Percentiles rank a stretch among this genome's conserved stretches.
phyloP scores from a whole-genome alignment of 2,113 vertebrate genomes.

The Oxyruncus cristatus region DNA sequence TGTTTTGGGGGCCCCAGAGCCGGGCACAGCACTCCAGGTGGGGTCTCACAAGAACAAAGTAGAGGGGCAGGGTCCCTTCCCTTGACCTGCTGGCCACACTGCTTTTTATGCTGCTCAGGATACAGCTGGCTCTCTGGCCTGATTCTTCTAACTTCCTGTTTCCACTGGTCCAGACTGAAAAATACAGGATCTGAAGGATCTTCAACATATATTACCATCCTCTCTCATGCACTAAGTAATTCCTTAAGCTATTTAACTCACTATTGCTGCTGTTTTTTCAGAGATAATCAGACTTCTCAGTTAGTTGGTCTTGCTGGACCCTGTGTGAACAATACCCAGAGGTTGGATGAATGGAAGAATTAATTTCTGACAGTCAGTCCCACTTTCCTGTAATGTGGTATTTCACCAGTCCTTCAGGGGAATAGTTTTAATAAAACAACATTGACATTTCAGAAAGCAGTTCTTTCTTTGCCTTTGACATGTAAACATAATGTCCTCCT shows the following conservation, averaged over 20 bases:
- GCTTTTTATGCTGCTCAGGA: not conserved
- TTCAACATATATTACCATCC: not conserved
- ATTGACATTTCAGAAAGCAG: not conserved
- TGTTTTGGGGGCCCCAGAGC: not conserved
- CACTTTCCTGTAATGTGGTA: not conserved
- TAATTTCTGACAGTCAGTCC: not conserved
- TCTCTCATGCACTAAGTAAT: not conserved
- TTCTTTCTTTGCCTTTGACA: not conserved
- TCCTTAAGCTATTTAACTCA: not conserved
- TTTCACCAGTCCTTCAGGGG: not conserved
- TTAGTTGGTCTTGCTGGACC: not conserved
- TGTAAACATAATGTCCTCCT: not conserved
- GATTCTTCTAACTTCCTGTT: not conserved
- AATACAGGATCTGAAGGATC: not conserved
- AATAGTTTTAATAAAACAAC: not conserved
- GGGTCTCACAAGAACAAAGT: not conserved
- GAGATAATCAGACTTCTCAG: not conserved
- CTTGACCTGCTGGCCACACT: not conserved
- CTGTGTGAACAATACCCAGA: not conserved
- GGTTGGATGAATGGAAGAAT: not conserved
- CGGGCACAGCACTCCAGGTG: not conserved
- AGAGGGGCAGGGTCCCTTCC: not conserved
- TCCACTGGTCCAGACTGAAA: not conserved
- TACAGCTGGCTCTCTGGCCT: not conserved
- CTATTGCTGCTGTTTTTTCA: not conserved